Percentiles rank a stretch among this genome's conserved stretches.
Evolutionary conservation across 2,888 invertebrate species (phyloP).

Genomic region (Cenopis cana): DNA sequence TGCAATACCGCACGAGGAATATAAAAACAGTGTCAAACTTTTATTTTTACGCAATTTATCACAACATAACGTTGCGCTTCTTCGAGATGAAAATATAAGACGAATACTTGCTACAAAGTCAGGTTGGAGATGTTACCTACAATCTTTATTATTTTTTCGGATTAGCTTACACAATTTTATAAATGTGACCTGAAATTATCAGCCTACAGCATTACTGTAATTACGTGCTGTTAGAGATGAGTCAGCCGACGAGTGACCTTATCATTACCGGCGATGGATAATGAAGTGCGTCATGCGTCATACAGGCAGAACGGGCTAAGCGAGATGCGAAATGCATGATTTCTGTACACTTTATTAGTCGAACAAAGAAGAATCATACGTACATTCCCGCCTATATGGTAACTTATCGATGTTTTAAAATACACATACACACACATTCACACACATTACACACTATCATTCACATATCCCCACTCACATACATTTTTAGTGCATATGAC

Average conservation of each 20-base stretch:
- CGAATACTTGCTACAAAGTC: conserved; percentile 29
- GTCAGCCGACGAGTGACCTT: conserved; percentile 39
- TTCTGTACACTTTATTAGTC: conserved; percentile 8
- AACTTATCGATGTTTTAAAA: too few species aligned
- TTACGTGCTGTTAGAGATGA: conserved; percentile 38
- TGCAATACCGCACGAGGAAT: too few species aligned
- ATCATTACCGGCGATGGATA: conserved; percentile 39
- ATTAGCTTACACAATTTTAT: conserved; percentile 22
- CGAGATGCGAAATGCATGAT: conserved; percentile 30
- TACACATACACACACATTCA: too few species aligned
- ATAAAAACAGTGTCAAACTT: conserved; percentile 14
- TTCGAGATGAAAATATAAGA: conserved; percentile 12
- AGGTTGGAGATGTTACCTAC: conserved; percentile 4
- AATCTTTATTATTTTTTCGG: conserved; percentile 6
- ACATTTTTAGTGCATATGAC: too few species aligned
- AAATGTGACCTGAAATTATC: conserved; percentile 28
- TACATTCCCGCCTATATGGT: too few species aligned
- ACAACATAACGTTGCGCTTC: neutral
- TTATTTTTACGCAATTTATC: conserved; percentile 28
- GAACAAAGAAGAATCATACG: conserved; percentile 7
- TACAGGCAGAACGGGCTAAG: conserved; percentile 27
- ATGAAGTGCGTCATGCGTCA: conserved; percentile 44
- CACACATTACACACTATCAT: too few species aligned
- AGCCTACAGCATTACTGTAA: conserved; percentile 26
- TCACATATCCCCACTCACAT: too few species aligned